These are phyloP conservation scores for Oceanodroma leucorhoa DNA, from an alignment of 2,797 vertebrate species.

Conservation along the genomic window DNA sequence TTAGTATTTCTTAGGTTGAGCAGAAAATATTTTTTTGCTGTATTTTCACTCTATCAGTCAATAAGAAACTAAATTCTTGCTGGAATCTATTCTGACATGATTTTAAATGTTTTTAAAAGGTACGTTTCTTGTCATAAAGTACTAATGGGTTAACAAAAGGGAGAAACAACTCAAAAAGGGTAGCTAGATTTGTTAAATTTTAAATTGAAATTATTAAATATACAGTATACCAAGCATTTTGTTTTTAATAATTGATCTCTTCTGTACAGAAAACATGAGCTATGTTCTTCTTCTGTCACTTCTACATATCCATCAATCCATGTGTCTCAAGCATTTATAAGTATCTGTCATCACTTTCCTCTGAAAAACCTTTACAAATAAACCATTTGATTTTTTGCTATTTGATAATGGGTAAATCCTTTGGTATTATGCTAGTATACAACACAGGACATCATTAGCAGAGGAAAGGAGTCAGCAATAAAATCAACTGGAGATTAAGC, in stretches of 20 bases:
- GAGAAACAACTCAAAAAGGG: not conserved
- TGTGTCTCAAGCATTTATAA: not conserved
- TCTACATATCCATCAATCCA: not conserved
- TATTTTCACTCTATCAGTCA: not conserved
- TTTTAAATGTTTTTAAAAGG: not conserved
- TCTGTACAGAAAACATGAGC: not conserved
- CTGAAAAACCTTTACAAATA: not conserved
- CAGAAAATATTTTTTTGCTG: not conserved
- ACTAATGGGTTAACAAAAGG: not conserved
- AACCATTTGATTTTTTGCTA: not conserved
- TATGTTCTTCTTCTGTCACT: not conserved
- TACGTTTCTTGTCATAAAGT: not conserved
- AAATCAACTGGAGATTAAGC: slow-evolving; percentile 62
- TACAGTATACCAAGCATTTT: not conserved
- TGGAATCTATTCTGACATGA: not conserved
- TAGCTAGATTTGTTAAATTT: not conserved
- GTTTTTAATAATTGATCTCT: not conserved
- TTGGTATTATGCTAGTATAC: not conserved
- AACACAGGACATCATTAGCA: slow-evolving; percentile 31
- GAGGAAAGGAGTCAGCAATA: slow-evolving; percentile 39
- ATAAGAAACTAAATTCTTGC: not conserved
- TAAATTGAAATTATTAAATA: not conserved
- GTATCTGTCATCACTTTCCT: not conserved
- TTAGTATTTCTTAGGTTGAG: not conserved
- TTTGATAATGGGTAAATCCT: slow-evolving; percentile 8